These are phyloP conservation scores for Halisarca cf. caerulea DNA, from an alignment of 37 sponge, comb jelly and placozoan genomes.

Conservation along the genomic window DNA sequence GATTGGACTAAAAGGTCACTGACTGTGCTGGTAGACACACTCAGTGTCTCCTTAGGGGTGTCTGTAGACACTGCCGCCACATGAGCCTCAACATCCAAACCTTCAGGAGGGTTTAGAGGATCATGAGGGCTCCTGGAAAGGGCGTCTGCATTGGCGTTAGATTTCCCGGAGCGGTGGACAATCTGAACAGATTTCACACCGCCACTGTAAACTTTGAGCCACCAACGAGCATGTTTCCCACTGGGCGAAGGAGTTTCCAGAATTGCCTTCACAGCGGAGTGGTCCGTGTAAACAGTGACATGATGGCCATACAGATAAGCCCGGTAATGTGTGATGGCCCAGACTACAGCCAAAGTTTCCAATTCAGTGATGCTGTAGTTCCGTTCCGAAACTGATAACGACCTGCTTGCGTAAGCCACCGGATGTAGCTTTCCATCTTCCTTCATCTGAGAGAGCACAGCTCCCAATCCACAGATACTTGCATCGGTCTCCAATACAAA, in stretches of 20 bases:
- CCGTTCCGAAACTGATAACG: constrained; percentile 6
- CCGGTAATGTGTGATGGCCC: constrained; percentile 40
- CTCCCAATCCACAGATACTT: constrained; percentile 22
- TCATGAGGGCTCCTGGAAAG: constrained; percentile 28
- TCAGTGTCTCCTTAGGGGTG: not conserved
- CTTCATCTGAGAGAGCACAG: constrained; percentile 32
- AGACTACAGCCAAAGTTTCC: constrained; percentile 48
- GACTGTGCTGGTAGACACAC: not conserved
- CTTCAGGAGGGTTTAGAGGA: not conserved
- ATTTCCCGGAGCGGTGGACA: constrained; percentile 13
- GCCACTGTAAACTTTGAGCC: constrained; percentile 17
- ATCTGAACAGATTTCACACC: constrained; percentile 27
- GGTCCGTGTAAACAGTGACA: constrained; percentile 41
- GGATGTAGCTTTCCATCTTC: constrained; percentile 23
- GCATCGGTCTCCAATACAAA: constrained; percentile 49
- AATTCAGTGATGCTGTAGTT: constrained; percentile 54
- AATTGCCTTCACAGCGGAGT: constrained; percentile 45
- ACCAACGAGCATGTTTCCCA: constrained; percentile 46
- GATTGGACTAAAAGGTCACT: not conserved
- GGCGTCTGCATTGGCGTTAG: constrained; percentile 42
- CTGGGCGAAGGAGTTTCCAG: constrained; percentile 29
- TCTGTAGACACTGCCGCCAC: not conserved
- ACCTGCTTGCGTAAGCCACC: constrained; percentile 39
- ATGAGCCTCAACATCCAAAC: not conserved
- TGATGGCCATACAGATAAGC: constrained; percentile 30